Base-by-base conservation (phyloP, 2,797 vertebrate species). In the Apogon talboti region DNA sequence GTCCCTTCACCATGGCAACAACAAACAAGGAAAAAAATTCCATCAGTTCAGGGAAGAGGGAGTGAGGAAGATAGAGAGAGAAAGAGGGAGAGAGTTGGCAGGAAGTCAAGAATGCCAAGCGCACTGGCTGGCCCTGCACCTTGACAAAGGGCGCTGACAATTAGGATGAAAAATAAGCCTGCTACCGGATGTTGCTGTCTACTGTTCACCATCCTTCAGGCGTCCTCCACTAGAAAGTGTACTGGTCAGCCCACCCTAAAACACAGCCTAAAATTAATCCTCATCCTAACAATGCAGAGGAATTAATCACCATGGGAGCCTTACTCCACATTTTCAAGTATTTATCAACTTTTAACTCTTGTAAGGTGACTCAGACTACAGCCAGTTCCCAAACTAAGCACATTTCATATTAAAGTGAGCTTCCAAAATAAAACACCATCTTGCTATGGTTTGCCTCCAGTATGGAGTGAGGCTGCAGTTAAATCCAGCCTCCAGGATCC, bases 1-100 rank as follows among this genome's bases (percentile, higher is more conserved):
- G 54, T 92, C 91, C 67, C 89, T 83, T 96, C 76, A 43, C 94
- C 94, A 95, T 95, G 92, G 95, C 93, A 96, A 96, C 95, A 76
- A 90, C 93, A 94, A 95, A 95, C 95, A 94, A 81, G 91, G 57
- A 91, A 93, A 93, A 90, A 94, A 94, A 64, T 65, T 93, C 92
- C 93, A 92, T 95, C 92, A 95, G 92, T 74, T 75, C 3, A 0
- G 13, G 33, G 18, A 35, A 28, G 51, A 59, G 53, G 18, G 13
- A 43, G 67, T 0, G 62, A 71, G 68, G 53, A 40, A 45, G 62
- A 61, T 1, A 10, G 53, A 35, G 11, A 13, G 37, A 53, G 18
- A 58, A 46, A 42, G 55, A 61, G 65, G 53, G 69, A 37, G 90
- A 90, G 92, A 93, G 91, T 86, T 88, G 85, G 78, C 86, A 91